phyloP scores from a whole-genome alignment of 2,113 vertebrate genomes.

The Neogale vison region DNA sequence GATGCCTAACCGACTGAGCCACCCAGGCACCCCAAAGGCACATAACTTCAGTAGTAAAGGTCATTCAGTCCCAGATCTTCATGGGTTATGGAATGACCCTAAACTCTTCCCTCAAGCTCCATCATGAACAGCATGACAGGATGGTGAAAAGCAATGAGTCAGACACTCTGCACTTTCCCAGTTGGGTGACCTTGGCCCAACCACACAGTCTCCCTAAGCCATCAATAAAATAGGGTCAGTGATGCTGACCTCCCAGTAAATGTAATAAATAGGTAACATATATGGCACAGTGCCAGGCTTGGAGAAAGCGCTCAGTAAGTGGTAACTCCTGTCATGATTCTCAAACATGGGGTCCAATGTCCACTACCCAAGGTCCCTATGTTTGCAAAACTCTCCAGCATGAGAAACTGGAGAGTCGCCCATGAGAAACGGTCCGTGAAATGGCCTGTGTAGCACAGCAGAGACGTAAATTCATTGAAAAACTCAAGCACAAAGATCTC shows the following conservation, averaged over 20 bases:
- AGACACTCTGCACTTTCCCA: background rate
- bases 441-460: too few species aligned
- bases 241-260: background rate
- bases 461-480: background rate
- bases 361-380: background rate
- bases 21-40: background rate
- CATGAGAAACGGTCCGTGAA: fast-evolving
- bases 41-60: too few species aligned
- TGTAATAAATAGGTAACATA: background rate
- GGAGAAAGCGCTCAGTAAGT: background rate
- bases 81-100: background rate
- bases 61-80: background rate
- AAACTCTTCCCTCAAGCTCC: background rate
- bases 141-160: background rate
- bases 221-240: background rate
- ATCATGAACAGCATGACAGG: fast-evolving
- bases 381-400: background rate
- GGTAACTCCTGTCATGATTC: background rate
- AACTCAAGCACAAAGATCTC: background rate
- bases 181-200: background rate
- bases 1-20: background rate
- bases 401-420: too few species aligned
- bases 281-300: background rate
- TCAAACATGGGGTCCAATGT: background rate
- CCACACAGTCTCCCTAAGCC: background rate